Evolutionary conservation across 2,888 invertebrate species (phyloP).

Genomic region (Dorcus hopei): DNA sequence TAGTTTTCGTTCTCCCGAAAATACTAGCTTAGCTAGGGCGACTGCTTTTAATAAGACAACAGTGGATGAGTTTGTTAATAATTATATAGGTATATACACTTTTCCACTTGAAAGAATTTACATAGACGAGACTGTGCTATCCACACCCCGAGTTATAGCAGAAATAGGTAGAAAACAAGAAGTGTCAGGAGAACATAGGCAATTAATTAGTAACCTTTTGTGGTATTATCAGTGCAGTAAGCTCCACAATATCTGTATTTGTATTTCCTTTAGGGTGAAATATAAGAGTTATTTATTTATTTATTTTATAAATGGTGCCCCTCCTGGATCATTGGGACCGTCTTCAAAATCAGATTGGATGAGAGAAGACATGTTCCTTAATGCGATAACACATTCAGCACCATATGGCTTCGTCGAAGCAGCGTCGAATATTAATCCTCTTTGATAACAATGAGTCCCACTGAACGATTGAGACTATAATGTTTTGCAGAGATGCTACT

Average conservation of each 20-base stretch:
- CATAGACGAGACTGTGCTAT: not conserved
- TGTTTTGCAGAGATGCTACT: conserved; percentile 33
- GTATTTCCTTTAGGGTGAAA: conserved; percentile 20
- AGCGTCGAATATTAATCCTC: conserved; percentile 26
- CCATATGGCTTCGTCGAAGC: conserved; percentile 5
- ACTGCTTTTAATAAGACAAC: conserved; percentile 1
- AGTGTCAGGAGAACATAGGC: conserved; percentile 23
- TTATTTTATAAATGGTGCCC: conserved; percentile 21
- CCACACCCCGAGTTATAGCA: not conserved
- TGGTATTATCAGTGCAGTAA: conserved; percentile 23
- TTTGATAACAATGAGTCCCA: conserved; percentile 38
- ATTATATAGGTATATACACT: not conserved
- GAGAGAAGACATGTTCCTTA: conserved; percentile 30
- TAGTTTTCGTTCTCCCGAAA: not conserved
- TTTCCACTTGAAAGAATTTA: not conserved
- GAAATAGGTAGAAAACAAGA: conserved; percentile 16
- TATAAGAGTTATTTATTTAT: conserved; percentile 4
- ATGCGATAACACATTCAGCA: conserved; percentile 29
- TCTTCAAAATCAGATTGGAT: conserved; percentile 34
- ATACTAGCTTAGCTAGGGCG: not conserved
- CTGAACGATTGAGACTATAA: conserved; percentile 3
- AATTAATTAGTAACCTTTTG: conserved; percentile 25
- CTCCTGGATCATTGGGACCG: conserved; percentile 30
- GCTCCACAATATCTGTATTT: conserved; percentile 23
- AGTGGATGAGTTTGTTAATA: not conserved